Evolutionary conservation across 2,113 vertebrate species (phyloP).

Genomic region (Triplophysa siluroides): DNA sequence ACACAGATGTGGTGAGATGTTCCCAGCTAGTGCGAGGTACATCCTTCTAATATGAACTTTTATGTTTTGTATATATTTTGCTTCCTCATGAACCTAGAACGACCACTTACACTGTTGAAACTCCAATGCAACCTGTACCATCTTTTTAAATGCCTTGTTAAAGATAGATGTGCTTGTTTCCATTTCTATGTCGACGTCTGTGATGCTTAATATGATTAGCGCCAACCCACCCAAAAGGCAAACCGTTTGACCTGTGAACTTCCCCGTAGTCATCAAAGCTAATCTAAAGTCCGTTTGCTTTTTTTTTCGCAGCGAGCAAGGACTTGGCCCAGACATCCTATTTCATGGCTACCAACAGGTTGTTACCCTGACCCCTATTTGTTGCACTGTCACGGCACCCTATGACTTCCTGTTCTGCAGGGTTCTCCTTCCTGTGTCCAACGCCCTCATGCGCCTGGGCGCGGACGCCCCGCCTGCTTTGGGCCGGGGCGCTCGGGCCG

Average conservation of each 20-base stretch:
- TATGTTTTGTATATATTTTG: background rate
- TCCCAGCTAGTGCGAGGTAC: conserved; percentile 99
- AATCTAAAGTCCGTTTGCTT: conserved; percentile 65
- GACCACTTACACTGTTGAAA: background rate
- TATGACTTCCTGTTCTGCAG: conserved; percentile 99
- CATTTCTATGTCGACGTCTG: no score
- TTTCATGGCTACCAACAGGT: conserved; percentile 99
- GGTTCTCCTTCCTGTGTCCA: conserved; percentile 93
- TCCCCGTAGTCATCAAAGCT: conserved; percentile 16
- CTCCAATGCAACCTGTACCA: no score
- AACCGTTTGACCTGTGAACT: no score
- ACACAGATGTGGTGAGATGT: conserved; percentile 99
- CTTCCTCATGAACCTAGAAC: no score
- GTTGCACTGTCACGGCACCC: conserved; percentile 99
- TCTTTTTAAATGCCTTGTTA: no score
- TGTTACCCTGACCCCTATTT: conserved; percentile 99
- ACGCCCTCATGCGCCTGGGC: conserved; percentile 86
- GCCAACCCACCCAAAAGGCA: no score
- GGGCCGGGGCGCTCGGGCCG: conserved; percentile 69
- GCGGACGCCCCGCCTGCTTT: conserved; percentile 73
- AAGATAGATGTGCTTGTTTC: no score
- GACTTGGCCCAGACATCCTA: conserved; percentile 99
- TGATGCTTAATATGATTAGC: no score
- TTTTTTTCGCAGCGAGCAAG: conserved; percentile 92
- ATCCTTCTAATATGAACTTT: conserved; percentile 36